Conservation (phyloP, 2,888 invertebrate genomes). For the Peribatodes rhomboidaria region DNA sequence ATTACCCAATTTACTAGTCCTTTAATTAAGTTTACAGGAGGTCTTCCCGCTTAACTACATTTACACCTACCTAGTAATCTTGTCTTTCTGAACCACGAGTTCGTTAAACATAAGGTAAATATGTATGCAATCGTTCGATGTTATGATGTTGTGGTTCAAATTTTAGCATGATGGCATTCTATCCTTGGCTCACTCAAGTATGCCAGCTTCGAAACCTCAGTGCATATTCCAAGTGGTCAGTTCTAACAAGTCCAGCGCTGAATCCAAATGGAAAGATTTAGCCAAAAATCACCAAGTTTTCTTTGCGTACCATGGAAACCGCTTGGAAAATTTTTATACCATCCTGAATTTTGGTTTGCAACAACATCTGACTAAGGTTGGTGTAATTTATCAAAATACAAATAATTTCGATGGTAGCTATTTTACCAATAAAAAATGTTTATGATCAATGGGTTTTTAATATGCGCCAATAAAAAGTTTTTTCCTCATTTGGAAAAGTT, state of each 20-base stretch:
- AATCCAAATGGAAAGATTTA: slow-evolving; percentile 87
- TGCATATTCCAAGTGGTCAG: slow-evolving; percentile 89
- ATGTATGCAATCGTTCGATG: not conserved
- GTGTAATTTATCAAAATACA: not conserved
- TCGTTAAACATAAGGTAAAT: too few relatives aligned
- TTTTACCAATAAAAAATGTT: too few relatives aligned
- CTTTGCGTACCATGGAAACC: slow-evolving; percentile 93
- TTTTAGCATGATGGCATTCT: slow-evolving; percentile 86
- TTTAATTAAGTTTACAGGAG: not conserved
- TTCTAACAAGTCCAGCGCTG: slow-evolving; percentile 83
- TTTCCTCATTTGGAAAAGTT: too few relatives aligned
- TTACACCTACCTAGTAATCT: too few relatives aligned
- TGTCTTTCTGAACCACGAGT: too few relatives aligned
- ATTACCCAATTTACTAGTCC: not conserved
- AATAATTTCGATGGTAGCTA: too few relatives aligned
- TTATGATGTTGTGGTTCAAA: slow-evolving; percentile 8
- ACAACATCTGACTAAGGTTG: slow-evolving; percentile 87
- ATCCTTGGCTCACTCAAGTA: slow-evolving; percentile 77
- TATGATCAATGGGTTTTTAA: too few relatives aligned
- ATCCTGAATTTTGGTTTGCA: slow-evolving; percentile 92
- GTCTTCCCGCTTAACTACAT: not conserved
- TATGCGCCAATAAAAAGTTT: too few relatives aligned
- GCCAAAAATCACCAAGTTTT: slow-evolving; percentile 86
- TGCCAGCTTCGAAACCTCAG: slow-evolving; percentile 84
- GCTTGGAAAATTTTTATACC: slow-evolving; percentile 93